Evolutionary conservation across 2,888 invertebrate genomes (phyloP), one percentile per base, ranked within the genome.

Genomic region (Megaustenia siamemsis): DNA sequence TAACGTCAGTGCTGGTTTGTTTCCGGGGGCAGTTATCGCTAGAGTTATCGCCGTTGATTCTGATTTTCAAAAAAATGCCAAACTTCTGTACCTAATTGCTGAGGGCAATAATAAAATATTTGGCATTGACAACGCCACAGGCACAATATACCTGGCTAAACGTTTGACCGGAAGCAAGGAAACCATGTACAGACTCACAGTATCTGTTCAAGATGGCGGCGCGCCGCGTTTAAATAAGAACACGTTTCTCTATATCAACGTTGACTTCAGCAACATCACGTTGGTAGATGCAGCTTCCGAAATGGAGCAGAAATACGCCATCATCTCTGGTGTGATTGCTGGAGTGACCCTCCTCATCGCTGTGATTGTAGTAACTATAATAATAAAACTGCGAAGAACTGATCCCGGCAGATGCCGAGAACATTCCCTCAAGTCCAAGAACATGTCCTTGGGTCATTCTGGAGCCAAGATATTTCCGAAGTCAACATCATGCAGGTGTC

Each of bases 181-280:
- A 0, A 84, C 87, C 21, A 83, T 83, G 4, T 89, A 89, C 82
- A 85, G 79, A 75, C 71, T 90, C 56, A 87, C 87, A 38, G 76
- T 90, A 4, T 86, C 85, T 15, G 88, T 90, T 15, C 88, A 88
- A 68, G 89, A 90, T 81, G 83, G 80, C 35, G 90, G 90, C 2
- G 85, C 78, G n/a, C 89, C 89, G 32, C 86, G 86, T 40, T 87
- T 88, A n/a, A 84, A 82, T n/a, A 86, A 88, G n/a, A 85, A 87
- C 80, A 86, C 86, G 18, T 85, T 71, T 53, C 86, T 90, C 32
- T 83, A 88, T 24, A 85, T 90, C 84, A 83, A 82, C 2, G 85
- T 90, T 1, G 81, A 86, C 10, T 88, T 88, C 32, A 85, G 86
- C 53, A 89, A 90, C 85, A 88, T 88, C 0, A 60, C 81, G 4